Evolutionary conservation across 2,888 invertebrate species (phyloP), one percentile per base, ranked within the genome.

Genomic region (Drosophila birchii): DNA sequence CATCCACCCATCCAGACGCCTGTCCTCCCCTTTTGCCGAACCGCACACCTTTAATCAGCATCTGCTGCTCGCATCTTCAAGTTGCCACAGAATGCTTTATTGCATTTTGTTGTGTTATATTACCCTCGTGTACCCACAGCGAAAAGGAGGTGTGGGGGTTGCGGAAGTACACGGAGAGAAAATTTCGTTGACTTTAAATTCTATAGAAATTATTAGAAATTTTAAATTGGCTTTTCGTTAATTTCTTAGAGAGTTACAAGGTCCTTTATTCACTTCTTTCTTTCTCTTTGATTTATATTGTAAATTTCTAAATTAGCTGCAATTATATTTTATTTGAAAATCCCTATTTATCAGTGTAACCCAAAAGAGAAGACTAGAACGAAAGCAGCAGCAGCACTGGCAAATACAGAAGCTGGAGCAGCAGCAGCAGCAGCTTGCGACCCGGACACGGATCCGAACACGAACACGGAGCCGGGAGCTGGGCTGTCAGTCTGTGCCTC

Each of bases 41-140:
- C 82, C 88, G 75, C 88, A 86, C 82, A 84, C 90, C 88, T 90
- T 90, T 87, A 89, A 88, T 90, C 90, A 87, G 86, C 88, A 89
- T 90, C 88, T 89, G 88, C 86, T 90, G 81, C 79, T 87, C 81
- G 79, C 90, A 87, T 90, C 90, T 89, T 90, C 86, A 82, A 88
- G 86, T 90, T 90, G 86, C 88, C 90, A 86, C 90, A 89, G 86
- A 89, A 89, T 89, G 88, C 88, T 89, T 89, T 89, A 89, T 89
- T 89, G 86, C 88, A 80, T 86, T 89, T 90, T 89, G 89, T 89
- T 89, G 82, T 86, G 88, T 82, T 89, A 83, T 87, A 89, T 87
- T 87, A 87, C 88, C 86, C 83, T 78, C 72, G 81, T 78, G 81
- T 81, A 75, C 78, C 82, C 79, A 73, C 63, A 68, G 60, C 47